Evolutionary conservation across 2,797 vertebrate species (phyloP).

Genomic region (Aplochiton taeniatus): DNA sequence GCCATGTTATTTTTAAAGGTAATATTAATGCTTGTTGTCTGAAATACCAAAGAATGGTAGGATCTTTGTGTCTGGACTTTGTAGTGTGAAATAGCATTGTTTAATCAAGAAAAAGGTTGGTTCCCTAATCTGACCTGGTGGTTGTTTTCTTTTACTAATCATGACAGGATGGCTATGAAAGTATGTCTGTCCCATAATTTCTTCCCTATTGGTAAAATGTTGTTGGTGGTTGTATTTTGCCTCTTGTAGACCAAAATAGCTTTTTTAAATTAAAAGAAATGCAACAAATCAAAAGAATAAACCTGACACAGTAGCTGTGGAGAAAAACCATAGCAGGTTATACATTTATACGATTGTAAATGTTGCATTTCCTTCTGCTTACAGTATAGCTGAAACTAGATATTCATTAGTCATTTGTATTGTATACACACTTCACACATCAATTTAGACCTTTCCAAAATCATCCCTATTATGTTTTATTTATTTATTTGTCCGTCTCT

Average conservation of each 20-base stretch:
- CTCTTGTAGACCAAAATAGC: constrained; percentile 74
- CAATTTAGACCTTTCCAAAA: constrained; percentile 35
- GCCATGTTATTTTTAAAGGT: constrained; percentile 54
- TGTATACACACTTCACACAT: constrained; percentile 51
- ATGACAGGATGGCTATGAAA: constrained; percentile 61
- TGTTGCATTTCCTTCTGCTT: constrained; percentile 62
- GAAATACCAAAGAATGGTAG: constrained; percentile 77
- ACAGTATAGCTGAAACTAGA: constrained; percentile 39
- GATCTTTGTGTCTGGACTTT: constrained; percentile 50
- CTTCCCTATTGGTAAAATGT: constrained; percentile 55
- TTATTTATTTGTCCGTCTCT: constrained; percentile 9
- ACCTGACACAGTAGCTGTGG: constrained; percentile 62
- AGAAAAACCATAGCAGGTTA: constrained; percentile 59
- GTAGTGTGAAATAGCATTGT: constrained; percentile 39
- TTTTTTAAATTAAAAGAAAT: constrained; percentile 60
- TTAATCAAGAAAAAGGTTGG: constrained; percentile 23
- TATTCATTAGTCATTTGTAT: constrained; percentile 49
- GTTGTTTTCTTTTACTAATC: constrained; percentile 25
- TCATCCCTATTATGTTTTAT: constrained; percentile 7
- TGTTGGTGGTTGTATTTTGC: constrained; percentile 66
- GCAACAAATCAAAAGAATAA: constrained; percentile 65
- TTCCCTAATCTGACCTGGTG: constrained; percentile 42
- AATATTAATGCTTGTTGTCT: constrained; percentile 58
- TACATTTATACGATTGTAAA: constrained; percentile 60
- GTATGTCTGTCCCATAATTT: constrained; percentile 54